Evolutionary conservation across 2,888 invertebrate genomes (phyloP).

Genomic region (Apomyelois bistriatella): DNA sequence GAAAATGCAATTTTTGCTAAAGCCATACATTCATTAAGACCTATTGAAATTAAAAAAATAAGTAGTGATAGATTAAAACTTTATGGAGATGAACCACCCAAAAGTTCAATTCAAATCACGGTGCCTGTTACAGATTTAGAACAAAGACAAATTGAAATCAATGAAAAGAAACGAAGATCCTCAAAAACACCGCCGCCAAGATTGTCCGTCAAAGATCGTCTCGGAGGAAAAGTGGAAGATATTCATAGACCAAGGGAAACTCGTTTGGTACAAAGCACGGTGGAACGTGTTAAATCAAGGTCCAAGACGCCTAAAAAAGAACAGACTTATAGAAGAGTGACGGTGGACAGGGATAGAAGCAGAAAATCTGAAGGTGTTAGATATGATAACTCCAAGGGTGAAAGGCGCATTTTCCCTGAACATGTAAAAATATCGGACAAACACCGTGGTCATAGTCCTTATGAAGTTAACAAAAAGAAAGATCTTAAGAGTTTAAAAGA

Average conservation of each 20-base stretch:
- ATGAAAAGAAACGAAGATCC: slow-evolving; percentile 62
- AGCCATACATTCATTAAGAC: slow-evolving; percentile 89
- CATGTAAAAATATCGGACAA: slow-evolving; percentile 44
- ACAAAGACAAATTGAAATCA: slow-evolving; percentile 67
- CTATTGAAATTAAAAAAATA: slow-evolving; percentile 87
- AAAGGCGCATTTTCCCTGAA: slow-evolving; percentile 45
- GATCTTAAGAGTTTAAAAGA: slow-evolving; percentile 48
- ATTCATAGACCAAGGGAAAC: slow-evolving; percentile 74
- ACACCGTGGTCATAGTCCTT: slow-evolving; percentile 38
- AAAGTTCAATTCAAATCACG: slow-evolving; percentile 74
- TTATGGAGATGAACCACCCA: slow-evolving; percentile 76
- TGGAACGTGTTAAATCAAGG: slow-evolving; percentile 76
- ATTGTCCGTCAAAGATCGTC: slow-evolving; percentile 87
- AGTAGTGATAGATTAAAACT: slow-evolving; percentile 84
- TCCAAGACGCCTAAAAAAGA: slow-evolving; percentile 75
- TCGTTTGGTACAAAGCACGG: slow-evolving; percentile 74
- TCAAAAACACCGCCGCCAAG: slow-evolving; percentile 81
- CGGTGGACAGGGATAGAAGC: slow-evolving; percentile 68
- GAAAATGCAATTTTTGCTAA: slow-evolving; percentile 96
- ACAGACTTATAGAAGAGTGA: slow-evolving; percentile 69
- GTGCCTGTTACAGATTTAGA: slow-evolving; percentile 70
- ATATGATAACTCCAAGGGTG: slow-evolving; percentile 43
- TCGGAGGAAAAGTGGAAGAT: slow-evolving; percentile 88
- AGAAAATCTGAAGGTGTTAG: slow-evolving; percentile 54
- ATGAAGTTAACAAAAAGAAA: slow-evolving; percentile 41